Base-by-base conservation (phyloP, 2,113 vertebrate genomes). In the Climacteris rufus region DNA sequence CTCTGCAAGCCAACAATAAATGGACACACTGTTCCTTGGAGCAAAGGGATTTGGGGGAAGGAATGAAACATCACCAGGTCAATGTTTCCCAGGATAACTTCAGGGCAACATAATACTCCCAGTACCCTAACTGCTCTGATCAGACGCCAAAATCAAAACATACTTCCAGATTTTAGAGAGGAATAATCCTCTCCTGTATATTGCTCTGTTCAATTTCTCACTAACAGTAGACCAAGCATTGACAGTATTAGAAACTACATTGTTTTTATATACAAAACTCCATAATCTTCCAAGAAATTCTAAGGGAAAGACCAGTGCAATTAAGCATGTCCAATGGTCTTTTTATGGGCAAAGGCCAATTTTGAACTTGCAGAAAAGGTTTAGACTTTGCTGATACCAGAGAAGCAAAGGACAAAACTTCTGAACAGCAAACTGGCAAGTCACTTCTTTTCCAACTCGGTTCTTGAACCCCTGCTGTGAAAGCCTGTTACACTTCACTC, bases 151-250 rank as follows among this genome's bases (percentile, higher is more conserved):
- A 89, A 47, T 24, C 52, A 57, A 40, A 71, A 11, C 1, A 8
- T 8, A 30, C 35, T 28, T 54, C 33, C 6, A 2, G 40, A 76
- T 49, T 31, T n/a, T 15, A 49, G 47, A 78, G 18, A 80, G 28
- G 11, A 33, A 23, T 53, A 53, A 70, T 40, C 8, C n/a, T 60
- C 65, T 56, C 10, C 27, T 75, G 7, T 9, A 5, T 9, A 22
- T 27, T 33, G 57, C 22, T 79, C 56, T 66, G 19, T 33, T 70
- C 13, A 22, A 2, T 11, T 50, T 68, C 63, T 37, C 35, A 23
- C 4, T 69, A 28, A 35, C 0, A 44, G 42, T 1, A 2, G 60
- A 28, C 27, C 0, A 1, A 85, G 22, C 33, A 54, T 20, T 31
- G 14, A 68, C 21, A 45, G 19, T 9, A 52, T 4, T 35, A 19